Base-by-base conservation (phyloP, 2,888 invertebrate species). In the Drosophila recens region DNA sequence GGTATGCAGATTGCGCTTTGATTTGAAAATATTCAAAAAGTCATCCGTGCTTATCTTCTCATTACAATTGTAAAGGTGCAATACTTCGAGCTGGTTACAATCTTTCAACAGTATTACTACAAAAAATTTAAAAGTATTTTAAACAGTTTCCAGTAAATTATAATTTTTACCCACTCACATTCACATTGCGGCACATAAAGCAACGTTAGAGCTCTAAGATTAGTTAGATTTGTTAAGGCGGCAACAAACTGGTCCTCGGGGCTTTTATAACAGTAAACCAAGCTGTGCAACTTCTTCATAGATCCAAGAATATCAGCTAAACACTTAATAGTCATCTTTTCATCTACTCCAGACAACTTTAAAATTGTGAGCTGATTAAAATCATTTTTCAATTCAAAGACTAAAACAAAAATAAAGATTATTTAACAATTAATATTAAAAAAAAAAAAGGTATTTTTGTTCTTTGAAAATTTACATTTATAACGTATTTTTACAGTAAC, bases 11-110 rank as follows among this genome's bases (percentile, higher is more conserved):
- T 40, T 23, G 0, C 4, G 9, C 43, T 27, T 65, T 34, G 23
- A 52, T 20, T 49, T 72, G 33, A 72, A 72, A 6, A 65, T 43
- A 11, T 71, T 33, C 27, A 71, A 9, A 20, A 71, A 71, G 17
- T 58, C 58, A 4, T 53, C 38, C 3, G 38, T 0, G 13, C 9
- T 38, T 1, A 65, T n/a, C 9, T 40, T 30, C 17, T 36, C 49
- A 17, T 20, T 8, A 38, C 53, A 9, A 17, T 45, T 49, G 15
- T 54, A 49, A 11, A 71, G 42, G 13, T 65, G 17, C 20, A 71
- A 40, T 11, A 13, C 33, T 43, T 72, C 45, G 13, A 72, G n/a
- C 33, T 58, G 65, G 4, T 43, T 65, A 9, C 46, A 58, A 10
- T 34, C 34, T 33, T 38, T 65, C 17, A 72, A 40, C 9, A 34